Percentiles rank a stretch among this genome's conserved stretches.
phyloP scores from a whole-genome alignment of 2,797 vertebrate genomes.

The Halcyon chelicuti region DNA sequence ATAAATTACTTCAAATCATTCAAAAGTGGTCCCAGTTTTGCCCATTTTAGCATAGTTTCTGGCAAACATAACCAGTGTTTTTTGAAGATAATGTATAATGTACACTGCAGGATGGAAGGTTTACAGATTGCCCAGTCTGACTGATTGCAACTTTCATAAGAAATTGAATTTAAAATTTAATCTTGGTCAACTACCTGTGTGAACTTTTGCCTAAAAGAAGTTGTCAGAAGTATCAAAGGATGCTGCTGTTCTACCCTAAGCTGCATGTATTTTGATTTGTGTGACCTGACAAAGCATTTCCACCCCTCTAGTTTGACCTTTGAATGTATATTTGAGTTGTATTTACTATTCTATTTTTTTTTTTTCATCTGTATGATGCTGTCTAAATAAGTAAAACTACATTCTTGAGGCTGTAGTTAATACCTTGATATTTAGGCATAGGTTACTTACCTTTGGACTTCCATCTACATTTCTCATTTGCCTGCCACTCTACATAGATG shows the following conservation, averaged over 20 bases:
- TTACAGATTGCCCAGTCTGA: background rate
- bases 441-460: background rate
- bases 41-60: background rate
- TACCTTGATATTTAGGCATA: background rate
- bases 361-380: background rate
- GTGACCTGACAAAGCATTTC: background rate
- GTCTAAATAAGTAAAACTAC: background rate
- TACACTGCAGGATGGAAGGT: background rate
- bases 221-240: background rate
- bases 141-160: background rate
- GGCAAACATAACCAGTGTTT: background rate
- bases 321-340: background rate
- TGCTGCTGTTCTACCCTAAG: background rate
- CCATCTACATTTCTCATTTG: background rate
- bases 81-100: background rate
- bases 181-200: background rate
- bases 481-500: background rate
- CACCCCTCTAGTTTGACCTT: background rate
- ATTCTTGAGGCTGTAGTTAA: background rate
- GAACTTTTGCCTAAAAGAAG: background rate
- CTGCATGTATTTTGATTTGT: background rate
- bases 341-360: background rate
- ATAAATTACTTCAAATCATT: background rate
- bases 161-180: background rate
- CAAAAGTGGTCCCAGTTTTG: background rate